Evolutionary conservation across 2,797 vertebrate genomes (phyloP).

Genomic region (Heliangelus exortis): DNA sequence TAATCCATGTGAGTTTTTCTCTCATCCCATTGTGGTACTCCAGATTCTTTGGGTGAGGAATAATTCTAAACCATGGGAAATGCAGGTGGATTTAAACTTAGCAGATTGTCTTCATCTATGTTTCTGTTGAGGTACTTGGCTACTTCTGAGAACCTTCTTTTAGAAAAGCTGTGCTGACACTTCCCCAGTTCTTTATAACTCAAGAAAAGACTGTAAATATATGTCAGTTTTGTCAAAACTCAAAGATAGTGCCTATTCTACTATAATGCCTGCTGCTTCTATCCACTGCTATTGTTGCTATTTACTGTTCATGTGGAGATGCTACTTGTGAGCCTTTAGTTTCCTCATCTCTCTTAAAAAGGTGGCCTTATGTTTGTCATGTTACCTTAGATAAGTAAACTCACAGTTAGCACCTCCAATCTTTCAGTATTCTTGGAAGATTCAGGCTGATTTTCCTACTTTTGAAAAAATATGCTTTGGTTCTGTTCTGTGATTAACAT

Average conservation of each 20-base stretch:
- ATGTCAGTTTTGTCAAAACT: background rate
- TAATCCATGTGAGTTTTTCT: background rate
- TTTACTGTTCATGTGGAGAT: background rate
- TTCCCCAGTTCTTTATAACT: background rate
- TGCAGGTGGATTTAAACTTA: background rate
- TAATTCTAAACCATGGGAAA: background rate
- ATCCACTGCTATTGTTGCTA: background rate
- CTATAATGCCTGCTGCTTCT: background rate
- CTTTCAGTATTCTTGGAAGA: background rate
- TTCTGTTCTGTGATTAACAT: background rate
- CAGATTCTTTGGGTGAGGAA: background rate
- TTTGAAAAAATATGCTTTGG: background rate
- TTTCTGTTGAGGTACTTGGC: background rate
- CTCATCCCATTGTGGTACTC: background rate
- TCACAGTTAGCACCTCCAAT: background rate
- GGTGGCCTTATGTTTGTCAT: background rate
- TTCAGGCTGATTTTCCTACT: background rate
- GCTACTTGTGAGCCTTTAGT: background rate
- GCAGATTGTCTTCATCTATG: background rate
- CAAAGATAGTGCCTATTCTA: background rate
- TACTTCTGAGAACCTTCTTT: background rate
- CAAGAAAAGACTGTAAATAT: background rate
- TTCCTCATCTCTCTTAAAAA: background rate
- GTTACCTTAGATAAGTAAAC: background rate
- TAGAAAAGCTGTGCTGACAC: background rate